Evolutionary conservation across 2,888 invertebrate genomes (phyloP).

Genomic region (Arge pagana): DNA sequence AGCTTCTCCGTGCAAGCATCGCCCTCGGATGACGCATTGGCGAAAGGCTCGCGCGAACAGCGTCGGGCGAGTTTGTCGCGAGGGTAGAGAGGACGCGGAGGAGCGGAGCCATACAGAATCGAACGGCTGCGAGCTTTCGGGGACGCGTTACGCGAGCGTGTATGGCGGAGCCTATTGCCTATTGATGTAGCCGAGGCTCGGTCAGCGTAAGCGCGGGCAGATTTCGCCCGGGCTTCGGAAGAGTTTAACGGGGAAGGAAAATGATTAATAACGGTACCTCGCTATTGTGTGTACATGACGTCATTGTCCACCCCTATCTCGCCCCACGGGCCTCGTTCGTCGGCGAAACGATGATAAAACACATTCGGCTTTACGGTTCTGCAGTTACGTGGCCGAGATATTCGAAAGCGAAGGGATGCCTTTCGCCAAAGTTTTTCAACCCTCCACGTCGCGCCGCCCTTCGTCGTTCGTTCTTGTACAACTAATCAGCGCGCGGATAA

Average conservation of each 20-base stretch:
- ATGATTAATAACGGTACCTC: conserved; percentile 43
- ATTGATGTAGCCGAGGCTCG: conserved; percentile 8
- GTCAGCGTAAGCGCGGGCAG: too few species aligned
- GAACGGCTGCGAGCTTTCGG: too few species aligned
- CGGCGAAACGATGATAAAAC: conserved; percentile 42
- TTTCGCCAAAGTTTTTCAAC: too few species aligned
- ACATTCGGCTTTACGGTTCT: conserved; percentile 33
- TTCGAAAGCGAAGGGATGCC: too few species aligned
- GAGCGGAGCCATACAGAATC: conserved; percentile 2
- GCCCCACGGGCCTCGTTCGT: conserved; percentile 11
- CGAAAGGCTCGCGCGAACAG: too few species aligned
- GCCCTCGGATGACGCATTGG: too few species aligned
- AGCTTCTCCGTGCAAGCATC: too few species aligned
- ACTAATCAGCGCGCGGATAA: too few species aligned
- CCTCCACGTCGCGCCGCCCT: too few species aligned
- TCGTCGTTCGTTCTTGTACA: too few species aligned
- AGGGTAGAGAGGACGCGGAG: neutral
- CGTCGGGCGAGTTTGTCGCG: too few species aligned
- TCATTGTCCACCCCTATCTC: conserved; percentile 25
- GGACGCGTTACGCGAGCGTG: neutral
- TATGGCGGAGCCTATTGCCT: neutral
- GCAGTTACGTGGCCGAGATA: conserved; percentile 4
- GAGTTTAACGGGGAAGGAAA: conserved; percentile 19
- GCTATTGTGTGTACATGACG: conserved; percentile 36
- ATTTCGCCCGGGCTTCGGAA: neutral